Conservation (phyloP, 1,140 invertebrate genomes). For the Triops cancriformis region DNA sequence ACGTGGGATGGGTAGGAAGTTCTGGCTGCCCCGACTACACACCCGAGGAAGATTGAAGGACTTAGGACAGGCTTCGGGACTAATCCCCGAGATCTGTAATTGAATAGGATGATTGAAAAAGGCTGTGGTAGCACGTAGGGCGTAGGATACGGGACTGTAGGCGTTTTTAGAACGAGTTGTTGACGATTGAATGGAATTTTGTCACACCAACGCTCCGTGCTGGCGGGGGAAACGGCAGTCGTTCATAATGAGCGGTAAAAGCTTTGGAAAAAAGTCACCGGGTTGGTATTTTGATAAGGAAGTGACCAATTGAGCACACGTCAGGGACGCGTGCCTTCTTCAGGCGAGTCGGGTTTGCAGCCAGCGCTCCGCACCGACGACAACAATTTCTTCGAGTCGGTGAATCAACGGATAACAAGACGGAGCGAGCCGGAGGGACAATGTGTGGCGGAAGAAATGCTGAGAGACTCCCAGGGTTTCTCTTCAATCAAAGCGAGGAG, state of each 20-base stretch:
- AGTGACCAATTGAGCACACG: not conserved
- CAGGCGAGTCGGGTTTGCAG: not conserved
- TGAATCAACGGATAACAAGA: too few relatives aligned
- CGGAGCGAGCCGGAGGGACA: too few relatives aligned
- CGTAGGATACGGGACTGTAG: too few relatives aligned
- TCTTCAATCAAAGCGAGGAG: not conserved
- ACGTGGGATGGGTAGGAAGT: too few relatives aligned
- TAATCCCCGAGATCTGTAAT: too few relatives aligned
- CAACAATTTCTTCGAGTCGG: not conserved
- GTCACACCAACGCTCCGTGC: not conserved
- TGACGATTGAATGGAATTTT: not conserved
- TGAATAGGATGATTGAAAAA: too few relatives aligned
- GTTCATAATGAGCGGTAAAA: not conserved
- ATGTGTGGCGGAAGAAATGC: not conserved
- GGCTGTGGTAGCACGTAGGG: too few relatives aligned
- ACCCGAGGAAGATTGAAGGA: too few relatives aligned
- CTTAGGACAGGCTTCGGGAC: too few relatives aligned
- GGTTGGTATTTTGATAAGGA: not conserved
- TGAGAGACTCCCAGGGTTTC: not conserved
- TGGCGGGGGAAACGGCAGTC: not conserved
- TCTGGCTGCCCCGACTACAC: too few relatives aligned
- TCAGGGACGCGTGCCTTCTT: not conserved
- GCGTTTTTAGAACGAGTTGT: too few relatives aligned
- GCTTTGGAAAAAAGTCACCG: not conserved
- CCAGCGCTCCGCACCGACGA: not conserved